A percentile compares a stretch with the other conserved stretches of the same genome.
These are phyloP conservation scores for Spisula solida DNA, from an alignment of 2,888 invertebrate species.

Conservation along the genomic window DNA sequence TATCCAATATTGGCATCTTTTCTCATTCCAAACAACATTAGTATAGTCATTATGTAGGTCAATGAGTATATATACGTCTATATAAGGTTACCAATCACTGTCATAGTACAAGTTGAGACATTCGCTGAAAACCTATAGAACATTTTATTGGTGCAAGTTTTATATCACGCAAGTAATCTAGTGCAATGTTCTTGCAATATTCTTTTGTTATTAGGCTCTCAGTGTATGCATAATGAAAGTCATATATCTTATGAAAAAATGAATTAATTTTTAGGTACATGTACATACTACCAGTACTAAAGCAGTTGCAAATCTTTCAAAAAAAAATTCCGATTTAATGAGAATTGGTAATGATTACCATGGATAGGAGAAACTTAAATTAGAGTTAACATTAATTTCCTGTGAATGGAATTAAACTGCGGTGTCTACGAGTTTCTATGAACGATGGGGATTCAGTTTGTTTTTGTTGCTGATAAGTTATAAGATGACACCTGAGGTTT, in stretches of 20 bases:
- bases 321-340: neutral
- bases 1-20: too few species aligned
- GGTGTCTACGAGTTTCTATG: neutral
- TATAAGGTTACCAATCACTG: too few species aligned
- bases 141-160: neutral
- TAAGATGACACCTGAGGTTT: constrained; percentile 2
- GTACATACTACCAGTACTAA: neutral
- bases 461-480: neutral
- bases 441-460: neutral
- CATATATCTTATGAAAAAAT: neutral
- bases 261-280: neutral
- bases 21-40: too few species aligned
- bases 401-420: neutral
- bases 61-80: too few species aligned
- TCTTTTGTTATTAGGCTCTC: neutral
- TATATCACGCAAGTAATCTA: neutral
- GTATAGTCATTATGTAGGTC: too few species aligned
- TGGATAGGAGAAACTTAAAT: constrained; percentile 6
- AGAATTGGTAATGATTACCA: constrained; percentile 5
- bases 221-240: neutral
- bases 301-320: neutral
- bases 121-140: neutral
- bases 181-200: neutral
- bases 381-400: constrained; percentile 17
- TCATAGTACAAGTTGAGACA: neutral